phyloP scores from a whole-genome alignment of 2,113 vertebrate species.

The Candoia aspera region DNA sequence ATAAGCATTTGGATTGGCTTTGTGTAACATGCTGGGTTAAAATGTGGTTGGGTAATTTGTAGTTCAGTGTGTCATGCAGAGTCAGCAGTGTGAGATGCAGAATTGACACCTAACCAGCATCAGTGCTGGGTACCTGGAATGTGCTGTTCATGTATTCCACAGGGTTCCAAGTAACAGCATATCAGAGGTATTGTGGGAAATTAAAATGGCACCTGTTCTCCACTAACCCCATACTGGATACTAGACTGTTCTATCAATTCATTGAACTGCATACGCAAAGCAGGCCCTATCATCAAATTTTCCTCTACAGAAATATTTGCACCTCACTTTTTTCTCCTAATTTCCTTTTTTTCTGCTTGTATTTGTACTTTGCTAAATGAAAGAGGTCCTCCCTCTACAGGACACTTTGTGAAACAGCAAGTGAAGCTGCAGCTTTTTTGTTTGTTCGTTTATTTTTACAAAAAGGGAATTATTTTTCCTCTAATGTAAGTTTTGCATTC shows the following conservation, averaged over 20 bases:
- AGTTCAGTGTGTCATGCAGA: not conserved
- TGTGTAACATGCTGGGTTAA: not conserved
- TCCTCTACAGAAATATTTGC: not conserved
- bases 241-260: not conserved
- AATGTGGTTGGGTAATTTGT: not conserved
- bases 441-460: no score
- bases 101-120: not conserved
- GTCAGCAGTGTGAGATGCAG: not conserved
- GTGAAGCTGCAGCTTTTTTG: no score
- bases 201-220: not conserved
- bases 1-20: not conserved
- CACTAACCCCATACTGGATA: not conserved
- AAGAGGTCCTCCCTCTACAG: not conserved
- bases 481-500: not conserved
- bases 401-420: not conserved
- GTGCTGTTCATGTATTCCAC: not conserved
- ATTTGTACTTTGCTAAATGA: conserved; percentile 15
- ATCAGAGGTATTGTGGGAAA: not conserved
- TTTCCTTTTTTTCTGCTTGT: not conserved
- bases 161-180: not conserved
- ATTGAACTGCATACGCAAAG: not conserved
- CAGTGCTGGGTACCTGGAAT: not conserved
- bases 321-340: no score
- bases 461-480: no score
- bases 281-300: no score